Base-by-base conservation (phyloP, 2,797 vertebrate species). In the Kryptopterus vitreolus region DNA sequence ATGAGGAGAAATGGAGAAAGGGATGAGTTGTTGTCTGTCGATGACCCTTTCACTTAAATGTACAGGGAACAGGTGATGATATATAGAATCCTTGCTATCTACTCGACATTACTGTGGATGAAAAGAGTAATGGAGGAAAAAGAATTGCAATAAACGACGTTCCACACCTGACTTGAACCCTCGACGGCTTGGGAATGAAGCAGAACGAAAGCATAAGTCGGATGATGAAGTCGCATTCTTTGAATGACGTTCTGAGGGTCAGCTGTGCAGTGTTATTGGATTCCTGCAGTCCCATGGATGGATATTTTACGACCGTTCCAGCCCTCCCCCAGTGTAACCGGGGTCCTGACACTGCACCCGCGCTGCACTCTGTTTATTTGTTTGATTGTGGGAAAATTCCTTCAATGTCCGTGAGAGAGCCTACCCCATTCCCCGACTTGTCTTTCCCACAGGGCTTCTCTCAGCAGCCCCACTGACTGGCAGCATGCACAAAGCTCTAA, bases 331-430 rank as follows among this genome's bases (percentile, higher is more conserved):
- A 76, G 73, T 35, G 80, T 83, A n/a, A 90, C 79, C 69, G 69
- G 82, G 88, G 87, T 89, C 84, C 61, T n/a, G 85, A 84, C 24
- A 59, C 85, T 89, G 91, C 88, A n/a, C 89, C 91, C 74, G 73
- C 82, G 83, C 76, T 2, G 84, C 84, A 90, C 84, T 79, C 88
- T 91, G 92, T 93, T 93, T 92, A 89, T 91, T 88, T 93, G 87
- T 92, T 92, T 89, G 87, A 93, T 92, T 92, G 93, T 94, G 92
- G 92, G 92, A 94, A 94, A 91, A 90, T 90, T 85, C 90, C 89
- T 91, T 29, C 46, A 85, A 87, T 83, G 87, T 92, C 89, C 91
- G 88, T 93, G 92, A 93, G 92, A 93, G 90, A 90, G 86, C 89
- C 84, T 79, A 76, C 88, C 89, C 91, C 91, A 89, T 89, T 89